Conservation (phyloP, 2,888 invertebrate genomes). For the Volucella zonaria region DNA sequence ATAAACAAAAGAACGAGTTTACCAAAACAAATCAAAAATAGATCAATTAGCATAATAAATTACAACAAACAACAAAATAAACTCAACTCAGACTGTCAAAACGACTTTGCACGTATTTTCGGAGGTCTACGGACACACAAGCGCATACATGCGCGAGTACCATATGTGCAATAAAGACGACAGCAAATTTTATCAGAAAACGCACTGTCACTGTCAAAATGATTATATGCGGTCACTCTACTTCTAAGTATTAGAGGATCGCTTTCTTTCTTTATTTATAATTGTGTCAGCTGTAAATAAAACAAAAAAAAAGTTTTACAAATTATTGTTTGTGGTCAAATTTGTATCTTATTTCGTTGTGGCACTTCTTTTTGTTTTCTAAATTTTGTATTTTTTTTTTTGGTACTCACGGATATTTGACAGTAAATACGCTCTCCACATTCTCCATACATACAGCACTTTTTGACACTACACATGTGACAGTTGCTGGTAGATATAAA, state of each 20-base stretch:
- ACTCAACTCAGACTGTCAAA: conserved; percentile 5
- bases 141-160: background rate
- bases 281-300: conserved; percentile 1
- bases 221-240: background rate
- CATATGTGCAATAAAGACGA: conserved; percentile 17
- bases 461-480: conserved; percentile 37
- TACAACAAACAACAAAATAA: conserved; percentile 47
- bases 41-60: conserved; percentile 51
- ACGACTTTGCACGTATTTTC: conserved; percentile 50
- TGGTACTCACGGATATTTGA: background rate
- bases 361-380: background rate
- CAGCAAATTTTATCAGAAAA: conserved; percentile 1
- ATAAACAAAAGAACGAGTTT: conserved; percentile 43
- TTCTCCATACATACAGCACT: too few relatives aligned
- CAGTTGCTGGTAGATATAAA: conserved; percentile 7
- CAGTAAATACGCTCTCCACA: background rate
- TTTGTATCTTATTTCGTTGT: background rate
- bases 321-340: background rate
- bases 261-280: conserved; percentile 31
- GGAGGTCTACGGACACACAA: conserved; percentile 34
- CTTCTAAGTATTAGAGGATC: conserved; percentile 9
- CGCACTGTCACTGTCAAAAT: background rate
- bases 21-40: conserved; percentile 56
- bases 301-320: background rate
- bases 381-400: conserved; percentile 3